A percentile compares a stretch with the other conserved stretches of the same genome.
These are phyloP conservation scores for Dinothrombium tinctorium DNA, from an alignment of 1,140 invertebrate species.

Conservation along the genomic window DNA sequence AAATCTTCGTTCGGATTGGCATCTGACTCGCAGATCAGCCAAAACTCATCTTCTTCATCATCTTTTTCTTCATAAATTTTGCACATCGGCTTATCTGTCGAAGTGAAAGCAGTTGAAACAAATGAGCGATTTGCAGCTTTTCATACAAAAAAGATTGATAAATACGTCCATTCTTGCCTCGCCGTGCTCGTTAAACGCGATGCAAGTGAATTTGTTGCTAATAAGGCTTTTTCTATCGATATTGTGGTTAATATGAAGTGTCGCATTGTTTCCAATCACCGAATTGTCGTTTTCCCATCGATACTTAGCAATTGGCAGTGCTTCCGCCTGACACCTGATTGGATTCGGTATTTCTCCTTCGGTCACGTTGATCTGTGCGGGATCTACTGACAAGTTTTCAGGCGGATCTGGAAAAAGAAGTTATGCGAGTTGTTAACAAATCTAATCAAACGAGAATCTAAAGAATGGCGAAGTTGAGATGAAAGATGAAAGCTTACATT, in stretches of 20 bases:
- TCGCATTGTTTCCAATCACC: conserved; percentile 10
- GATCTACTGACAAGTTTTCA: conserved; percentile 49
- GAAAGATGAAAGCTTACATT: conserved; percentile 40
- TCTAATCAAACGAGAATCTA: background rate
- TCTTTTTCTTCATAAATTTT: conserved; percentile 35
- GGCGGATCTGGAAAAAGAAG: conserved; percentile 42
- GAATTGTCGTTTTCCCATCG: conserved; percentile 26
- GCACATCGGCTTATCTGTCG: conserved; percentile 58
- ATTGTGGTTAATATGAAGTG: conserved; percentile 24
- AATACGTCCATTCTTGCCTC: conserved; percentile 32
- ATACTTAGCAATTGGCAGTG: conserved; percentile 41
- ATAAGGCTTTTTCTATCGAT: conserved; percentile 27
- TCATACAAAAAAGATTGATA: conserved; percentile 58
- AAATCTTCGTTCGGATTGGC: conserved; percentile 50
- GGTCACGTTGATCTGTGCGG: conserved; percentile 39
- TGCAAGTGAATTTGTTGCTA: conserved; percentile 44
- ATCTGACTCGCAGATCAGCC: conserved; percentile 47
- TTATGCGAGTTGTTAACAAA: too few relatives aligned
- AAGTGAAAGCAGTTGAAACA: conserved; percentile 6
- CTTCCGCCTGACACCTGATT: conserved; percentile 46
- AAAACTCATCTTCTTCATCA: conserved; percentile 21
- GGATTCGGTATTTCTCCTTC: conserved; percentile 47
- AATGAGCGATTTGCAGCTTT: background rate
- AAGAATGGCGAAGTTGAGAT: background rate
- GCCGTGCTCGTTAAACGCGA: conserved; percentile 49